A percentile compares a stretch with the other conserved stretches of the same genome.
Conservation (phyloP, 2,113 vertebrate species). For the Nothocercus nigrocapillus region DNA sequence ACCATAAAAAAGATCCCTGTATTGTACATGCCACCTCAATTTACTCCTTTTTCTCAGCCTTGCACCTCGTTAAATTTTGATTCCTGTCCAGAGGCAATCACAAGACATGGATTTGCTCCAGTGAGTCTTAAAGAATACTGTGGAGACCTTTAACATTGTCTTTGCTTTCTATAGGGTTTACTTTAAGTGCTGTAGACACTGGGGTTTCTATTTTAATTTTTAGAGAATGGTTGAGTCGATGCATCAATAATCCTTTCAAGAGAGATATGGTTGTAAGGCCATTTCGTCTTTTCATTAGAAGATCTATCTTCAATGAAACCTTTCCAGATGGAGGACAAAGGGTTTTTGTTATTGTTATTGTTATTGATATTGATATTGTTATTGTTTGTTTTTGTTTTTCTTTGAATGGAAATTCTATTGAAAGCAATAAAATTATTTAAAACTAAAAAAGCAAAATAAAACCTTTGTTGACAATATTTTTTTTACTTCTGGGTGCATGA, state of each 20-base stretch:
- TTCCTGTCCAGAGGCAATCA: neutral
- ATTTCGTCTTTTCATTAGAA: neutral
- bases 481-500: neutral
- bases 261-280: neutral
- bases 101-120: neutral
- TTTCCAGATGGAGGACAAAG: neutral
- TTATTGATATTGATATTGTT: no score
- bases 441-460: neutral
- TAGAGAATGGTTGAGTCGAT: neutral
- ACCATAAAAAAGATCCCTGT: neutral
- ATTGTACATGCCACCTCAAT: neutral
- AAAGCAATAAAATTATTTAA: neutral
- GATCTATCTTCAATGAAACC: neutral
- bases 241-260: neutral
- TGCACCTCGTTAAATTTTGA: conserved; percentile 8
- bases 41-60: conserved; percentile 42
- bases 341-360: no score
- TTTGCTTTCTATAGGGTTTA: neutral
- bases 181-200: neutral
- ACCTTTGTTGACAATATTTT: neutral
- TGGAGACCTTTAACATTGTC: neutral
- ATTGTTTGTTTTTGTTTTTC: neutral
- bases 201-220: neutral
- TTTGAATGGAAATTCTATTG: neutral
- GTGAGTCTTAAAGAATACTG: neutral